Percentiles rank a stretch among this genome's conserved stretches.
Conservation (phyloP, 2,113 vertebrate species). For the Progne subis region DNA sequence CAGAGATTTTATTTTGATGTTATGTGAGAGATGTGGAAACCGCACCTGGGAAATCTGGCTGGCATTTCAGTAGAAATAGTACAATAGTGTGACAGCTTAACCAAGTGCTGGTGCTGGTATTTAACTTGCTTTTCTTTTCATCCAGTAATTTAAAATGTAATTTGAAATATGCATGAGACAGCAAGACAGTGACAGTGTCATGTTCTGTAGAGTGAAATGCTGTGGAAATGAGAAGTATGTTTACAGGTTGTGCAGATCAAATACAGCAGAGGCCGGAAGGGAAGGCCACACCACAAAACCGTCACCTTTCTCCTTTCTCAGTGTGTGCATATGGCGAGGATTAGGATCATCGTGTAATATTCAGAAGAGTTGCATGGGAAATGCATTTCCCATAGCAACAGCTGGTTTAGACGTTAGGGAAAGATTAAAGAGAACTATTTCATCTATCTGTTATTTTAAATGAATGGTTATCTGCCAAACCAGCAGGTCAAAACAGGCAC, state of each 20-base stretch:
- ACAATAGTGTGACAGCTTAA: slow-evolving; percentile 45
- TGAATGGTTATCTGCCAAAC: slow-evolving; percentile 43
- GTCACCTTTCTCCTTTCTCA: neutral
- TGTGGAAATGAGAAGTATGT: neutral
- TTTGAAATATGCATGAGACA: neutral
- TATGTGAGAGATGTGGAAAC: slow-evolving; percentile 1
- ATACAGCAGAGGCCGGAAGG: neutral
- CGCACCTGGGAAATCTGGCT: slow-evolving; percentile 57
- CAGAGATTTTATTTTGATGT: slow-evolving; percentile 9
- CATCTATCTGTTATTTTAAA: slow-evolving; percentile 57
- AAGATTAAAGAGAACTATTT: slow-evolving; percentile 59
- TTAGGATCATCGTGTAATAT: slow-evolving; percentile 53
- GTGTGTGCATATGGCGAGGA: neutral
- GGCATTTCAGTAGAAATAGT: neutral
- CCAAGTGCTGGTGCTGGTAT: neutral
- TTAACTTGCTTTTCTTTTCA: slow-evolving; percentile 8
- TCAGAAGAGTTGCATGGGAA: slow-evolving; percentile 47
- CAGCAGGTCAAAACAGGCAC: slow-evolving; percentile 5
- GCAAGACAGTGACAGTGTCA: neutral
- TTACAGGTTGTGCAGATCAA: neutral
- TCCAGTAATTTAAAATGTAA: neutral
- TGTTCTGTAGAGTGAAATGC: neutral
- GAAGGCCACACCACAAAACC: neutral
- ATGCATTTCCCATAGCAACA: slow-evolving; percentile 62
- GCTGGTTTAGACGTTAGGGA: slow-evolving; percentile 30